These are phyloP conservation scores for Vespertilio murinus DNA, from an alignment of 2,797 vertebrate genomes.

Conservation along the genomic window DNA sequence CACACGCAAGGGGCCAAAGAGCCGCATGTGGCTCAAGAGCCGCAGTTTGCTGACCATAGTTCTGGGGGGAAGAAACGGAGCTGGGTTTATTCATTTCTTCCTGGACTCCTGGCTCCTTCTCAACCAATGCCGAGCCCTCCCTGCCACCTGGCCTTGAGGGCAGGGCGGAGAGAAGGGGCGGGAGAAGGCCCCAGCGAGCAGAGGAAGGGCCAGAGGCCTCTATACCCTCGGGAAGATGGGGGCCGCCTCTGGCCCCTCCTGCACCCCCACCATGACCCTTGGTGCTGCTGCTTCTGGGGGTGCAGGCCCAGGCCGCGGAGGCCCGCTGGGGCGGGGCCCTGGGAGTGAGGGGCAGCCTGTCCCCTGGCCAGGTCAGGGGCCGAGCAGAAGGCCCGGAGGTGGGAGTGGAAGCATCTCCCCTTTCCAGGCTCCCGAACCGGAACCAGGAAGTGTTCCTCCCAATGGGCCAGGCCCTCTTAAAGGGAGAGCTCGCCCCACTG, in stretches of 20 bases:
- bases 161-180: neutral
- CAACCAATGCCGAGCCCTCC: neutral
- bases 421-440: neutral
- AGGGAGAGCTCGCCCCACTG: too few species aligned
- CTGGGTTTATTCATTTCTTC: neutral
- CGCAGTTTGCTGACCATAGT: too few species aligned
- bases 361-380: neutral
- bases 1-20: too few species aligned
- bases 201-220: neutral
- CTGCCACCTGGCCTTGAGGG: neutral
- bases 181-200: neutral
- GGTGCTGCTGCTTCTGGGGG: neutral
- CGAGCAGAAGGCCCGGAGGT: neutral
- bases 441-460: accelerated
- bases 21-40: too few species aligned
- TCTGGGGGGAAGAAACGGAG: neutral
- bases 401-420: accelerated
- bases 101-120: neutral
- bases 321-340: neutral
- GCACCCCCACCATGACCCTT: neutral
- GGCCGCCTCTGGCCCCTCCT: neutral
- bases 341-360: neutral
- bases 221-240: neutral
- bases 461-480: neutral
- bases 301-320: neutral